Evolutionary conservation across 2,888 invertebrate genomes (phyloP), one percentile per base, ranked within the genome.

Genomic region (Exocentrus adspersus): DNA sequence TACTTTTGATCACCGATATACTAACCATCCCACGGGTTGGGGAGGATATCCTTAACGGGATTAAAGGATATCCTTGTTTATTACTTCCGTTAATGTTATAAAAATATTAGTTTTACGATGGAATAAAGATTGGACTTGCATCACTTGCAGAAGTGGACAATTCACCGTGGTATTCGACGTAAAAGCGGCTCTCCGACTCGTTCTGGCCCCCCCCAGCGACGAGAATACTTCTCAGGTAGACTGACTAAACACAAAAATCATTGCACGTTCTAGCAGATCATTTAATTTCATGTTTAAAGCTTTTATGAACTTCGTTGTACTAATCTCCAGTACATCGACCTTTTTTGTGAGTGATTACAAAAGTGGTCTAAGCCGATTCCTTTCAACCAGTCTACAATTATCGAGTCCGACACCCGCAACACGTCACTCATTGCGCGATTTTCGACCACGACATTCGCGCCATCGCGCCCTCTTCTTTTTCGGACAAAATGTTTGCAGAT

Each of bases 141-240:
- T n/a, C n/a, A n/a, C 65, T 85, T 85, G 80, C 89, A 91, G 91
- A 91, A 90, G 88, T 91, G 91, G 92, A 90, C 89, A 84, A 87
- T 89, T 85, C 90, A 91, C 84, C 90, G 90, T 81, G 91, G 91
- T 85, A 89, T 91, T 82, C 88, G 90, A 80, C 90, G 91, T 83
- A 90, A 90, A 84, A 87, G 87, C 82, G 86, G 86, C 80, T 84
- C 86, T 73, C 85, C 86, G 72, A 85, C 86, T 76, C 84, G 85
- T 75, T 81, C 84, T 78, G 85, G 84, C 78, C 83, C 84, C n/a
- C 74, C 77, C 85, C 72, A 80, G 83, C 78, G 83, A 84, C 77
- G 83, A 84, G 76, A 83, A 82, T 77, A 80, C 83, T 81, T 82
- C 84, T 75, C 86, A 88, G 88, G 88, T 88, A 85, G 76, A 68